Evolutionary conservation across 2,797 vertebrate species (phyloP).

Genomic region (Chaunax sp.): DNA sequence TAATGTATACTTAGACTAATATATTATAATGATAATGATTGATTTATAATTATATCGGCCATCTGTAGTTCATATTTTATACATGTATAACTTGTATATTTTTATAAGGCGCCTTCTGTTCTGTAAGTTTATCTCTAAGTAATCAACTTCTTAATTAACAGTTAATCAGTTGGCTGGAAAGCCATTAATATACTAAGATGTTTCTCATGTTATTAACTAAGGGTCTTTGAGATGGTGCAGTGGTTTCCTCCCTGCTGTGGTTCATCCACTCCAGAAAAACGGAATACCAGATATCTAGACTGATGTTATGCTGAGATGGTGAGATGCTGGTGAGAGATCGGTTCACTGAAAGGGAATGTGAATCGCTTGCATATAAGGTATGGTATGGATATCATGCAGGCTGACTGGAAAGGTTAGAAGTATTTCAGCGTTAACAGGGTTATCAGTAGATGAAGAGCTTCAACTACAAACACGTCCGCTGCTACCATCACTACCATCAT

Average conservation of each 20-base stretch:
- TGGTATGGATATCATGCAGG: conserved; percentile 76
- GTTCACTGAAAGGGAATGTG: conserved; percentile 59
- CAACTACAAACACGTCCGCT: not conserved
- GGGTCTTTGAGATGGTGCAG: not conserved
- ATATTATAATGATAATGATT: no score
- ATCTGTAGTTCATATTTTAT: no score
- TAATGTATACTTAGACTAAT: no score
- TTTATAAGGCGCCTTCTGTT: not conserved
- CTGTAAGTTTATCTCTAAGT: not conserved
- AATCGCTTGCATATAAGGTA: conserved; percentile 68
- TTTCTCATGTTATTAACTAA: not conserved
- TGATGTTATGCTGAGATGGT: conserved; percentile 75
- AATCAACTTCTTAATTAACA: not conserved
- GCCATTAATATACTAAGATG: not conserved
- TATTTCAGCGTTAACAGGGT: conserved; percentile 24
- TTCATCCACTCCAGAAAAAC: not conserved
- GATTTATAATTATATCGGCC: no score
- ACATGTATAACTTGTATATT: not conserved
- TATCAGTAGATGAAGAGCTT: conserved; percentile 26
- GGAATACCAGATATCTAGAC: conserved; percentile 22
- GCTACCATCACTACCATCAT: not conserved
- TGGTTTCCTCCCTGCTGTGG: not conserved
- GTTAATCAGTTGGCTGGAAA: not conserved
- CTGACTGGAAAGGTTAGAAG: conserved; percentile 49
- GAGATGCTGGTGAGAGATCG: conserved; percentile 71